Conservation (phyloP, 2,113 vertebrate genomes). For the Syngnathus floridae region DNA sequence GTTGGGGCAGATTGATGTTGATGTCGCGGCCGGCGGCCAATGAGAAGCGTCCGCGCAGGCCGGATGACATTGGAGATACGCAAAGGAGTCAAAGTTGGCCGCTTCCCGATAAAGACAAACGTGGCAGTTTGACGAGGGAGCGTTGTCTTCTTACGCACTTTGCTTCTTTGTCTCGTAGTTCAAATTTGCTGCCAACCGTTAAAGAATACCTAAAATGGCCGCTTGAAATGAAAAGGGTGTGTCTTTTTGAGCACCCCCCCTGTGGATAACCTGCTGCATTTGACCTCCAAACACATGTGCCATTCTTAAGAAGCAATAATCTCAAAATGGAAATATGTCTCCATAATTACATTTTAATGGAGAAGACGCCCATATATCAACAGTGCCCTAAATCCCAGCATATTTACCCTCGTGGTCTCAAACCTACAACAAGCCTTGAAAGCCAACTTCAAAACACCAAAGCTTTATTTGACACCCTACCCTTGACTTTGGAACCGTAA, state of each 20-base stretch:
- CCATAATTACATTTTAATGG: slow-evolving; percentile 68
- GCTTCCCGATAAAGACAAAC: slow-evolving; percentile 3
- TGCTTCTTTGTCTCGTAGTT: neutral
- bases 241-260: neutral
- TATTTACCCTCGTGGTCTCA: neutral
- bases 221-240: neutral
- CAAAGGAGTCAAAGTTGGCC: slow-evolving; percentile 31
- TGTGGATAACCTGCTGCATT: neutral
- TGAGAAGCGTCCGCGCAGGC: slow-evolving; percentile 29
- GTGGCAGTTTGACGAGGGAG: slow-evolving; percentile 2
- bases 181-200: neutral
- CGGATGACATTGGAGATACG: slow-evolving; percentile 58
- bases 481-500: neutral
- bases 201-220: neutral
- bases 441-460: neutral
- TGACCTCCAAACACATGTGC: slow-evolving; percentile 79
- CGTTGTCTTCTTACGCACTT: neutral
- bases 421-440: neutral
- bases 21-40: slow-evolving; percentile 64
- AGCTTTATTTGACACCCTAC: neutral
- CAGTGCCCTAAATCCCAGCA: neutral
- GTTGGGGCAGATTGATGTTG: slow-evolving; percentile 75
- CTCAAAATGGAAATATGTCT: slow-evolving; percentile 83
- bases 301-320: slow-evolving; percentile 64
- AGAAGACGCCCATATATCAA: slow-evolving; percentile 17